Percentiles rank a stretch among this genome's conserved stretches.
phyloP scores from a whole-genome alignment of 2,797 vertebrate genomes.

The Tamandua tetradactyla region DNA sequence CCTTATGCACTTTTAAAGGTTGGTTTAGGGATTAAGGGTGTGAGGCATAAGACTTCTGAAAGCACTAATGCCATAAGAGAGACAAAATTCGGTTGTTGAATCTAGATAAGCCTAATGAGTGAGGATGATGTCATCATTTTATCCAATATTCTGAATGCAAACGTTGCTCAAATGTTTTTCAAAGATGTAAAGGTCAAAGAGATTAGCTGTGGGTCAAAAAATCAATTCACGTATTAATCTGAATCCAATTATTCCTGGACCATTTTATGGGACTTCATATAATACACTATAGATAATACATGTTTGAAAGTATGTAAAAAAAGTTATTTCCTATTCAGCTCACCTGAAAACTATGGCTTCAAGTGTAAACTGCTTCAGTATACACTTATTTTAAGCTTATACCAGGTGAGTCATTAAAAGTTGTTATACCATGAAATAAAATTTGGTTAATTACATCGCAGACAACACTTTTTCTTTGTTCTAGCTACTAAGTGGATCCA shows the following conservation, averaged over 20 bases:
- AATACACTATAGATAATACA: background rate
- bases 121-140: conserved; percentile 59
- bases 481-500: background rate
- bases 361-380: background rate
- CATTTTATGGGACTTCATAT: conserved; percentile 14
- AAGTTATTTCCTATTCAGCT: background rate
- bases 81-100: conserved; percentile 77
- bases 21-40: conserved; percentile 62
- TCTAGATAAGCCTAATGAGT: conserved; percentile 69
- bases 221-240: conserved; percentile 56
- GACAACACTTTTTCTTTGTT: background rate
- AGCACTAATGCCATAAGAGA: conserved; percentile 72
- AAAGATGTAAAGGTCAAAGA: conserved; percentile 70
- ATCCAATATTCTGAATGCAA: conserved; percentile 46
- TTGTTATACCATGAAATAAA: conserved; percentile 31
- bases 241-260: conserved; percentile 40
- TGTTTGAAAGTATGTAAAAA: conserved; percentile 29
- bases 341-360: background rate
- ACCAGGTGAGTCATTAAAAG: background rate
- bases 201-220: conserved; percentile 61
- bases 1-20: conserved; percentile 67
- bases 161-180: conserved; percentile 66
- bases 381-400: background rate
- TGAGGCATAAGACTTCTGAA: conserved; percentile 71
- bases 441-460: background rate